Percentiles rank a stretch among this genome's conserved stretches.
Evolutionary conservation across 2,113 vertebrate genomes (phyloP).

Genomic region (Plestiodon gilberti): DNA sequence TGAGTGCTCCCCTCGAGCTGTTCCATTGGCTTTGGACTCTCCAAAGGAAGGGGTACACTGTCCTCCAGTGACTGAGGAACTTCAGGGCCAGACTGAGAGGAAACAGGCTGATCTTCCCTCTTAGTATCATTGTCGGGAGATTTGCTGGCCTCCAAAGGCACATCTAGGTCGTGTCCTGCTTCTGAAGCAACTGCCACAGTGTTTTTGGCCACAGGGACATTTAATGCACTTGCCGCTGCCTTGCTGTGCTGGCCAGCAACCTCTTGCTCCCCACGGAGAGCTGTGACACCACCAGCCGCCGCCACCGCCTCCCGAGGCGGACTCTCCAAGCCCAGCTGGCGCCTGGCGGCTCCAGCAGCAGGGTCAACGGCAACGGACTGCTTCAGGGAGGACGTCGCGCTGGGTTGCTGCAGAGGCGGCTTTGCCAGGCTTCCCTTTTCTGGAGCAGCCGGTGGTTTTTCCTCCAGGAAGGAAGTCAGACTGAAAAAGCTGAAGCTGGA

Average conservation of each 20-base stretch:
- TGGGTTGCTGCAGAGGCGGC: conserved; percentile 23
- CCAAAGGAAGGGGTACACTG: conserved; percentile 11
- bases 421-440: conserved; percentile 46
- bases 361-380: conserved; percentile 36
- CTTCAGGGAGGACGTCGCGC: conserved; percentile 33
- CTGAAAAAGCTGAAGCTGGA: conserved; percentile 82
- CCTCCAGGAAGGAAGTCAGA: conserved; percentile 83
- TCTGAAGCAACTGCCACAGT: conserved; percentile 7
- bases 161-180: background rate
- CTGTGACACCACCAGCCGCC: conserved; percentile 40
- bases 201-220: background rate
- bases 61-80: conserved; percentile 34
- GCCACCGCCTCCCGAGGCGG: conserved; percentile 30
- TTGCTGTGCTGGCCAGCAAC: background rate
- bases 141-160: background rate
- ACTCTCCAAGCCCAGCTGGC: conserved; percentile 13
- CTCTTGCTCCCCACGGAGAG: conserved; percentile 46
- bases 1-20: background rate
- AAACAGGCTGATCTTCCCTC: background rate
- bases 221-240: conserved; percentile 17
- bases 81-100: conserved; percentile 27
- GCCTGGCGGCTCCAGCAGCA: background rate
- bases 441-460: conserved; percentile 72
- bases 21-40: conserved; percentile 34
- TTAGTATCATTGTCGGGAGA: fast-evolving